phyloP scores from a whole-genome alignment of 92 coral and sea anemone genomes.

The Parazoanthus atlanticus region DNA sequence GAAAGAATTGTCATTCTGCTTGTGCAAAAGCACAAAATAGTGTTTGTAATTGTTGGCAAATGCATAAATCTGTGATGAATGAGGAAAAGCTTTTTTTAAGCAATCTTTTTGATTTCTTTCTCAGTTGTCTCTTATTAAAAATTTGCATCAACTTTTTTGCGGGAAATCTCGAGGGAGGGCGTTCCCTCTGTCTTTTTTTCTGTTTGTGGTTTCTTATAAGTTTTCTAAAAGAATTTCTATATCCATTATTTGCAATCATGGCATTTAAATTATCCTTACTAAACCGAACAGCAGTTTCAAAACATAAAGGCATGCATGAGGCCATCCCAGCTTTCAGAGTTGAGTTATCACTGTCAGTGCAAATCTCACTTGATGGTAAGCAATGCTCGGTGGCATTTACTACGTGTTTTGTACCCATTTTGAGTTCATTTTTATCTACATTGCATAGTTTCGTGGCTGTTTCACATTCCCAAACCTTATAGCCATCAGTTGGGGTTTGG shows the following conservation, averaged over 20 bases:
- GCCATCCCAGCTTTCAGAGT: slow-evolving; percentile 37
- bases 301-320: slow-evolving; percentile 25
- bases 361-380: slow-evolving; percentile 35
- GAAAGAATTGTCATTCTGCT: slow-evolving; percentile 30
- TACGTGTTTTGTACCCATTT: slow-evolving; percentile 43
- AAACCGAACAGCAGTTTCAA: slow-evolving; percentile 35
- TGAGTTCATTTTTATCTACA: slow-evolving; percentile 32
- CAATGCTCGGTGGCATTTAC: slow-evolving; percentile 34
- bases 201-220: slow-evolving; percentile 17
- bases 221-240: slow-evolving; percentile 32
- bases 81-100: slow-evolving; percentile 7
- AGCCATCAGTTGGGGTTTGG: slow-evolving; percentile 35
- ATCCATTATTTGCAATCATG: slow-evolving; percentile 20
- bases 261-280: slow-evolving; percentile 31
- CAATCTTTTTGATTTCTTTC: slow-evolving; percentile 35
- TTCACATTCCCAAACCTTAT: background rate
- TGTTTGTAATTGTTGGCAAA: slow-evolving; percentile 32
- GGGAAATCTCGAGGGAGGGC: slow-evolving; percentile 33
- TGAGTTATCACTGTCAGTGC: slow-evolving; percentile 36
- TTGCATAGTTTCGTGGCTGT: slow-evolving; percentile 37
- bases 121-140: slow-evolving; percentile 13
- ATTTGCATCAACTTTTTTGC: slow-evolving; percentile 34
- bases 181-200: slow-evolving; percentile 29
- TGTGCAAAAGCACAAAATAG: slow-evolving; percentile 27
- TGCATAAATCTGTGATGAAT: slow-evolving; percentile 29